Conservation (phyloP, 2,888 invertebrate genomes). For the Andrena bicolor region DNA sequence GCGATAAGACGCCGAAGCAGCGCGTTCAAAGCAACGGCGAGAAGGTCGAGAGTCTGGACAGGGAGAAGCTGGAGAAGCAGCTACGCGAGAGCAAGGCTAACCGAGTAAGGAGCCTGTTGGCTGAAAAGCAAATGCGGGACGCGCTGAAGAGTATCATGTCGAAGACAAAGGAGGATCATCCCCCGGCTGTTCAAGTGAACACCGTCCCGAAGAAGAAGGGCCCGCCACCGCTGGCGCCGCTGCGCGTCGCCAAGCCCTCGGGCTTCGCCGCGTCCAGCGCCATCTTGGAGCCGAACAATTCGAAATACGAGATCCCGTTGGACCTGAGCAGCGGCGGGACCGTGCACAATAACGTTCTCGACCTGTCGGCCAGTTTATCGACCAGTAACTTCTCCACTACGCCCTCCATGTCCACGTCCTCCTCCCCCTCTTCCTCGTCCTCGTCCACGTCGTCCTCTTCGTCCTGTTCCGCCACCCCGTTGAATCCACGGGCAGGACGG, state of each 20-base stretch:
- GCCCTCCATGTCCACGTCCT: conserved; percentile 33
- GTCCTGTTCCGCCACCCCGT: conserved; percentile 19
- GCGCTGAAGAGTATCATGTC: conserved; percentile 78
- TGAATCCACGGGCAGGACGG: conserved; percentile 40
- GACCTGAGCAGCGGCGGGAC: conserved; percentile 77
- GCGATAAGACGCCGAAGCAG: conserved; percentile 63
- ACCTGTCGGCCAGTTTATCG: conserved; percentile 73
- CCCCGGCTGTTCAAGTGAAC: conserved; percentile 32
- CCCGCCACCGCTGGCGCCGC: conserved; percentile 80
- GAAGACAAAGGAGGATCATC: conserved; percentile 70
- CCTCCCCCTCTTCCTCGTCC: conserved; percentile 50
- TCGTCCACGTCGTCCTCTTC: conserved; percentile 48
- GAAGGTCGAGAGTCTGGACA: conserved; percentile 66
- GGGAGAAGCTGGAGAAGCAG: conserved; percentile 80
- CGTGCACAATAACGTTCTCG: conserved; percentile 73
- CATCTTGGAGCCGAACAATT: conserved; percentile 51
- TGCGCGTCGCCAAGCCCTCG: conserved; percentile 72
- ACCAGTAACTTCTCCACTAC: conserved; percentile 31
- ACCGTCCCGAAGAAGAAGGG: conserved; percentile 75
- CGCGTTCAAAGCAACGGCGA: conserved; percentile 56
- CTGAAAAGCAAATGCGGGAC: conserved; percentile 82
- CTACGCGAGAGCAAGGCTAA: conserved; percentile 81
- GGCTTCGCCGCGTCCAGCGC: conserved; percentile 56
- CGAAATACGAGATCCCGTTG: conserved; percentile 78
- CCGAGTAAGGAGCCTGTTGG: conserved; percentile 78